Evolutionary conservation across 2,888 invertebrate species (phyloP).

Genomic region (Nymphalis urticae): DNA sequence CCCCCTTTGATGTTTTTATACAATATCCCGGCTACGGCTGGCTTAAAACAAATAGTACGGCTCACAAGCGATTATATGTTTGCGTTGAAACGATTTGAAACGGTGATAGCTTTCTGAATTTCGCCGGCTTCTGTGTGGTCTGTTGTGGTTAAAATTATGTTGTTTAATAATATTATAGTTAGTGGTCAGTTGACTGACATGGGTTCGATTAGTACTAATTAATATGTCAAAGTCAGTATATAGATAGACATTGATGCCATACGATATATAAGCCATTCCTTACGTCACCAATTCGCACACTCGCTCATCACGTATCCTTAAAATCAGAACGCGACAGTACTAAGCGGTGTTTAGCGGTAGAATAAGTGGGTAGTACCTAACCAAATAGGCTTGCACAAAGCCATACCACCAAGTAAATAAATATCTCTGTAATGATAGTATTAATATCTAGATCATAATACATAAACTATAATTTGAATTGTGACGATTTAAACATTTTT

Average conservation of each 20-base stretch:
- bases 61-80: constrained; percentile 76
- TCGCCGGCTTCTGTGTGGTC: constrained; percentile 75
- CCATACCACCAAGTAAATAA: no score
- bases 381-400: no score
- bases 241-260: neutral
- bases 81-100: constrained; percentile 78
- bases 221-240: neutral
- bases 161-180: constrained; percentile 54
- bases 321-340: no score
- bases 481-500: neutral
- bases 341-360: no score
- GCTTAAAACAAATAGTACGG: constrained; percentile 80
- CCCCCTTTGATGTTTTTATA: constrained; percentile 81
- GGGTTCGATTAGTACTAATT: constrained; percentile 56
- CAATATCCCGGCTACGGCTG: constrained; percentile 75
- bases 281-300: no score
- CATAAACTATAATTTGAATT: neutral
- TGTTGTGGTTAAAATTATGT: constrained; percentile 44
- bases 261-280: no score
- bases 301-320: no score
- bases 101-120: constrained; percentile 76
- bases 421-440: no score
- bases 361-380: no score
- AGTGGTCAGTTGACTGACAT: constrained; percentile 53
- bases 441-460: no score